phyloP scores from a whole-genome alignment of 1,140 invertebrate genomes.

The Callitettix versicolor region DNA sequence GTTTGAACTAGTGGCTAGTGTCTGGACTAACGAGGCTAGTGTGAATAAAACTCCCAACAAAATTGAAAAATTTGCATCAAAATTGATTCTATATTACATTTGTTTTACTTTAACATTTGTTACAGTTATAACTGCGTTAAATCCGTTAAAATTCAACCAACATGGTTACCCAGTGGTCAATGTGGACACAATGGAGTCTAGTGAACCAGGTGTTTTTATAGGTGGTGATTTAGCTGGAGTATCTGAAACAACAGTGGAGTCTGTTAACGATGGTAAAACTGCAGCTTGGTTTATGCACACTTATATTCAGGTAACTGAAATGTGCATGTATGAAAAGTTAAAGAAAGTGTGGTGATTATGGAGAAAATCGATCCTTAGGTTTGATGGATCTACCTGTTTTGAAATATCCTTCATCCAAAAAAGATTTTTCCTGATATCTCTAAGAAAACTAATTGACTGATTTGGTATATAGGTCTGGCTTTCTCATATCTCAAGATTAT shows the following conservation, averaged over 20 bases:
- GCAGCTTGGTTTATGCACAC: constrained; percentile 94
- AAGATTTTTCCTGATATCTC: too few relatives aligned
- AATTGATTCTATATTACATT: too few relatives aligned
- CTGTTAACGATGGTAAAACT: constrained; percentile 95
- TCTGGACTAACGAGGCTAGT: too few relatives aligned
- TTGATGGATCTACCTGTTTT: too few relatives aligned
- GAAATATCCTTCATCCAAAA: neutral
- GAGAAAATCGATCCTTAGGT: neutral
- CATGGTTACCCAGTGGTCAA: constrained; percentile 72
- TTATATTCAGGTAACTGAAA: constrained; percentile 68
- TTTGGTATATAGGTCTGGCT: too few relatives aligned
- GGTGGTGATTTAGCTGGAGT: constrained; percentile 91
- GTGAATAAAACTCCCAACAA: too few relatives aligned
- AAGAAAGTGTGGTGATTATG: neutral
- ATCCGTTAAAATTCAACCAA: constrained; percentile 64
- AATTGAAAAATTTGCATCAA: too few relatives aligned
- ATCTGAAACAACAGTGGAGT: constrained; percentile 94
- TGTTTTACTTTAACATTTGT: too few relatives aligned
- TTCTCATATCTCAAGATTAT: too few relatives aligned
- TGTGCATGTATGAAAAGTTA: neutral
- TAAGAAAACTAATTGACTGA: too few relatives aligned
- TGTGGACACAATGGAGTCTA: constrained; percentile 62
- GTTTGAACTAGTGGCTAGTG: too few relatives aligned
- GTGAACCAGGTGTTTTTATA: constrained; percentile 69
- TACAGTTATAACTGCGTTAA: constrained; percentile 67